Conservation (phyloP, 1,140 invertebrate species). For the Antheraea mylitta region DNA sequence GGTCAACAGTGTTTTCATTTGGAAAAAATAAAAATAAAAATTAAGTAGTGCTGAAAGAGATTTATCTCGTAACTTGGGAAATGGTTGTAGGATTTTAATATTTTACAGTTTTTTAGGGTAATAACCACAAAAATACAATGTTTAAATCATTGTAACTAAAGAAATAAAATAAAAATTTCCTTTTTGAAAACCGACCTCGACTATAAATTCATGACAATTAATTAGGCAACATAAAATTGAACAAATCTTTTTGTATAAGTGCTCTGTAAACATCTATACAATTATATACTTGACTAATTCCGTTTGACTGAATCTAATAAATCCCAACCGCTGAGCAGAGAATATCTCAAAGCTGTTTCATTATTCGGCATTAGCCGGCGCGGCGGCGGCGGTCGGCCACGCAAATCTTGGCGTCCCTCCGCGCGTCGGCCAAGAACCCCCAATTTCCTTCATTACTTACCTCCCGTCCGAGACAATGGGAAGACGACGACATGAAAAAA, state of each 20-base stretch:
- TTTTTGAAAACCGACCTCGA: too few relatives aligned
- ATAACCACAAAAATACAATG: too few relatives aligned
- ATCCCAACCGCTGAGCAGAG: constrained; percentile 52
- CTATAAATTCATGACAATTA: neutral
- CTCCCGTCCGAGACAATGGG: constrained; percentile 73
- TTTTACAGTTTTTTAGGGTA: too few relatives aligned
- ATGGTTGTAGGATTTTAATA: too few relatives aligned
- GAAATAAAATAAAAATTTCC: too few relatives aligned
- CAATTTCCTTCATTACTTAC: constrained; percentile 78
- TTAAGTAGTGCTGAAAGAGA: too few relatives aligned
- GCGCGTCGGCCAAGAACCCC: constrained; percentile 55
- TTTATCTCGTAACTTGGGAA: too few relatives aligned
- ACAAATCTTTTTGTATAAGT: neutral
- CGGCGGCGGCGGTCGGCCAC: constrained; percentile 45
- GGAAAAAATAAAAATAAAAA: too few relatives aligned
- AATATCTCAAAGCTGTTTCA: constrained; percentile 71
- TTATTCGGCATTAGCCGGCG: constrained; percentile 66
- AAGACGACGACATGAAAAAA: constrained; percentile 73
- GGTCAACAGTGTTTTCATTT: too few relatives aligned
- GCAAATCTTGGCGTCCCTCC: constrained; percentile 69
- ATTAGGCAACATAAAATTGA: neutral
- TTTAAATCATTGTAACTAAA: too few relatives aligned
- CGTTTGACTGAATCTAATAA: constrained; percentile 67
- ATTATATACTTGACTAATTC: constrained; percentile 47
- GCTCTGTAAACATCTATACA: neutral